These are phyloP conservation scores for Felis catus DNA, from an alignment of 2,113 vertebrate species.

Conservation along the genomic window F.catus_Fca126_mat1.0 CM031419.1:145942501-145943000, in stretches of 20 bases:
- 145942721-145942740: conserved; percentile 16
- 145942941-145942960: neutral
- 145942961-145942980: neutral
- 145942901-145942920: neutral
- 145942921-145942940: neutral
- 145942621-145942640: conserved; percentile 14
- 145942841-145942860: neutral
- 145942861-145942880: neutral
- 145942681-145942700: neutral
- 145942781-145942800: conserved; percentile 19
- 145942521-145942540: neutral
- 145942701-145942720: conserved; percentile 49
- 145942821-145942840: neutral
- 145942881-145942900: too few species aligned
- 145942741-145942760: conserved; percentile 24
- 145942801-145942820: neutral
- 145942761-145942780: conserved; percentile 52
- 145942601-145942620: neutral
- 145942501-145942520: neutral
- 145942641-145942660: neutral
- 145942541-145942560: neutral
- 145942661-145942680: neutral
- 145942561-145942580: neutral
- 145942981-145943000: neutral
- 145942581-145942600: neutral